Percentiles rank a stretch among this genome's conserved stretches.
Conservation (phyloP, 35 echinoderm and acorn worm species). For the Lytechinus pictus region DNA sequence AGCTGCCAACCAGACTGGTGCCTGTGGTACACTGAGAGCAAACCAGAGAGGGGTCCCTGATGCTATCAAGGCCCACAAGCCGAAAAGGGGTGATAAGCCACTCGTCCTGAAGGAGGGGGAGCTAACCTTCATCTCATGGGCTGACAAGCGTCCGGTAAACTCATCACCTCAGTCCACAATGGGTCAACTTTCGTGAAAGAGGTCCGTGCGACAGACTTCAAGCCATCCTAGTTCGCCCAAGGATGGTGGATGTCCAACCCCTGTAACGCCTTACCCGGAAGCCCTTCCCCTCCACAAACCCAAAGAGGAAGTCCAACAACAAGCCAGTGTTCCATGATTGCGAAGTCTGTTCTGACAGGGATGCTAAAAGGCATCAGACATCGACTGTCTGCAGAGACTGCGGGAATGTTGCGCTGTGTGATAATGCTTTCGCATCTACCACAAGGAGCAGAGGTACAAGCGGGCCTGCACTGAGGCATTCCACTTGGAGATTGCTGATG, state of each 20-base stretch:
- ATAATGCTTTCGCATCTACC: too few relatives aligned
- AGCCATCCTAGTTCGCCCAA: background rate
- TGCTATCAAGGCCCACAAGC: constrained; percentile 49
- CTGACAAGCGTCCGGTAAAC: constrained; percentile 33
- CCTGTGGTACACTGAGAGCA: constrained; percentile 56
- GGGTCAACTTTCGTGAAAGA: constrained; percentile 4
- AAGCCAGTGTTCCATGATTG: too few relatives aligned
- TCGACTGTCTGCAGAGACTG: too few relatives aligned
- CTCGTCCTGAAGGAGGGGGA: constrained; percentile 29
- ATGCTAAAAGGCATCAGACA: too few relatives aligned
- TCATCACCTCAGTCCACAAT: constrained; percentile 20
- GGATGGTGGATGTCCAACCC: background rate
- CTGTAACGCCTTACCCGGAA: too few relatives aligned
- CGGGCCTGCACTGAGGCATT: too few relatives aligned
- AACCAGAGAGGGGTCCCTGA: constrained; percentile 54
- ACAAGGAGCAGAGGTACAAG: too few relatives aligned
- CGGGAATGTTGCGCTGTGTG: too few relatives aligned
- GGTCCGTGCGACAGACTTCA: background rate
- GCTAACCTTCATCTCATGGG: constrained; percentile 47
- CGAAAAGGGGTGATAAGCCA: constrained; percentile 34
- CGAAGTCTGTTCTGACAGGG: too few relatives aligned
- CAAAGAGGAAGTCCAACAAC: too few relatives aligned
- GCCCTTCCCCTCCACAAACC: too few relatives aligned
- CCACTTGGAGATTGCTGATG: too few relatives aligned
- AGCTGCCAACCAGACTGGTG: background rate